Percentiles rank a stretch among this genome's conserved stretches.
Conservation (phyloP, 2,888 invertebrate genomes). For the Agrochola circellaris region DNA sequence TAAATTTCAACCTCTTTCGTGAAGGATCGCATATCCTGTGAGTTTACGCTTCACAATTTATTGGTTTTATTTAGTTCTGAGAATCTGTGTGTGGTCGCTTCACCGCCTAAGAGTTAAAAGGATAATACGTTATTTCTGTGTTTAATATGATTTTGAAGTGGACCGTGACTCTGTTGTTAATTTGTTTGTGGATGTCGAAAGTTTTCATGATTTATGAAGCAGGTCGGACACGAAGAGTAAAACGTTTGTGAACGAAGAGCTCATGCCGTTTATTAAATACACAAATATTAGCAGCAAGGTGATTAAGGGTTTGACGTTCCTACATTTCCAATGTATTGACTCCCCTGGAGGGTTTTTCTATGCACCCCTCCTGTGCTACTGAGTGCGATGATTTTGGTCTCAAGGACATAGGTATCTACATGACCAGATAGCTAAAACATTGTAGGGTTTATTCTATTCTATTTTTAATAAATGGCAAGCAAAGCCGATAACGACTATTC, state of each 20-base stretch:
- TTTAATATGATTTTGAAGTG: slow-evolving; percentile 31
- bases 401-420: background rate
- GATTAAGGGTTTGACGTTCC: no score
- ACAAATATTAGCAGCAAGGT: background rate
- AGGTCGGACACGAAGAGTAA: background rate
- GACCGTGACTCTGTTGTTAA: slow-evolving; percentile 2
- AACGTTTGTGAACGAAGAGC: background rate
- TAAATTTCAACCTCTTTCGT: slow-evolving; percentile 22
- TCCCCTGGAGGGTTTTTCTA: background rate
- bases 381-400: background rate
- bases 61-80: slow-evolving; percentile 55
- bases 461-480: no score
- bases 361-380: background rate
- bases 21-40: slow-evolving; percentile 48
- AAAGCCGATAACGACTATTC: no score
- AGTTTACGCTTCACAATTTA: slow-evolving; percentile 47
- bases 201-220: background rate
- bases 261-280: background rate
- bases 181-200: background rate
- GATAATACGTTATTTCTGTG: slow-evolving; percentile 24
- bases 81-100: slow-evolving; percentile 53
- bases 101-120: slow-evolving; percentile 30
- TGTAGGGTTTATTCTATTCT: no score
- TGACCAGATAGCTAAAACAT: background rate
- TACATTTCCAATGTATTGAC: background rate